These are phyloP conservation scores for Elanus axillaris DNA, from an alignment of 2,113 vertebrate species.

Conservation along the genomic window DNA sequence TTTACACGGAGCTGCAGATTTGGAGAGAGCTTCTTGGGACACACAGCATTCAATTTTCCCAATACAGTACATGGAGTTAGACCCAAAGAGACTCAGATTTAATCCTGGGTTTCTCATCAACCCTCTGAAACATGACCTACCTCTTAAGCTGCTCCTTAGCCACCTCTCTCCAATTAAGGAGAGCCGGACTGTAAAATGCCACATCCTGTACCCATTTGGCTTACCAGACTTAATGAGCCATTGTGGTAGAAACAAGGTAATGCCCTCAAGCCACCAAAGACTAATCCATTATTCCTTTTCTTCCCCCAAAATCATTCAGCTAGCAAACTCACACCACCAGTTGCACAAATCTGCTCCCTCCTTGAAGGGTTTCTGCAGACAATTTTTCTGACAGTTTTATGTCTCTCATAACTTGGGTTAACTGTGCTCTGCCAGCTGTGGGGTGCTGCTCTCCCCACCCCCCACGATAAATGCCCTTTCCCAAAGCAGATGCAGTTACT, in stretches of 20 bases:
- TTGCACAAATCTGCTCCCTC: constrained; percentile 31
- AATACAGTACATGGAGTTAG: not conserved
- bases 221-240: constrained; percentile 71
- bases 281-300: not conserved
- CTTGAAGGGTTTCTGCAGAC: constrained; percentile 39
- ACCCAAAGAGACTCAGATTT: not conserved
- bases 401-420: not conserved
- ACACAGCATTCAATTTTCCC: not conserved
- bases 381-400: constrained; percentile 32
- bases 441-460: not conserved
- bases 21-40: not conserved
- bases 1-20: not conserved
- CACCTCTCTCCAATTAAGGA: constrained; percentile 58
- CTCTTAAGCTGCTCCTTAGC: constrained; percentile 42
- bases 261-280: constrained; percentile 46
- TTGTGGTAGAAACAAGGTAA: constrained; percentile 65
- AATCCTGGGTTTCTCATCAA: constrained; percentile 33
- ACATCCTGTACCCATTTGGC: constrained; percentile 64
- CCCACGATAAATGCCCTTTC: not conserved
- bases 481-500: not conserved
- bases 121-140: constrained; percentile 49
- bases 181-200: constrained; percentile 61
- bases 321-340: constrained; percentile 7
- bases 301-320: not conserved
- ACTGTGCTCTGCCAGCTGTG: not conserved